Evolutionary conservation across 2,888 invertebrate species (phyloP).

Genomic region (Argyra leucocephala): DNA sequence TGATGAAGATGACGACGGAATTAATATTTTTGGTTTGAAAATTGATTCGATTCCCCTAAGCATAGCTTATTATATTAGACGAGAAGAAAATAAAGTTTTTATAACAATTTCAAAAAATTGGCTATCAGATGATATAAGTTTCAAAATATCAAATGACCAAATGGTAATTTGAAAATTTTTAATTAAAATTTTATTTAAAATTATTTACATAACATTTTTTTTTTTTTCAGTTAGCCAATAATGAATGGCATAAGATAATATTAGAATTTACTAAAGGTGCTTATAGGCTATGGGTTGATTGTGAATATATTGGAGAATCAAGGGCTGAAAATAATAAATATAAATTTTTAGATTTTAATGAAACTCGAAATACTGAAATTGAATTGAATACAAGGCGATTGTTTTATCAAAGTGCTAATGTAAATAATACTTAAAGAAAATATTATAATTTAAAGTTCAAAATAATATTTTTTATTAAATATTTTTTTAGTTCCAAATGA

Average conservation of each 20-base stretch:
- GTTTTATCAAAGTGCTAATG: background rate
- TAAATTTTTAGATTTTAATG: background rate
- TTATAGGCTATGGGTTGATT: background rate
- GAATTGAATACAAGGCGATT: background rate
- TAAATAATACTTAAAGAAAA: background rate
- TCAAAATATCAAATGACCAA: too few relatives aligned
- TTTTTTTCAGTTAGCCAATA: background rate
- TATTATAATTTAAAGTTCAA: too few relatives aligned
- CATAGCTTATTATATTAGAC: background rate
- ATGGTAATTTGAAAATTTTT: too few relatives aligned
- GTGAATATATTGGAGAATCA: background rate
- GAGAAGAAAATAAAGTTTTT: background rate
- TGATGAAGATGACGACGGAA: background rate
- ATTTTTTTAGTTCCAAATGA: background rate
- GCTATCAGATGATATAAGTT: background rate
- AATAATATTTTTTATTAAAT: background rate
- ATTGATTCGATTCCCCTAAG: too few relatives aligned
- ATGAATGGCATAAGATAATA: background rate
- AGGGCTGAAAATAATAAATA: background rate
- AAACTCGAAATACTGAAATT: background rate
- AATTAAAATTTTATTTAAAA: too few relatives aligned
- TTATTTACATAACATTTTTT: background rate
- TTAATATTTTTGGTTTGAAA: background rate
- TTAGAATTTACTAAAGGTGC: background rate
- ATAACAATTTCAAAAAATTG: background rate